Evolutionary conservation across 2,113 vertebrate genomes (phyloP).

Genomic region (Pseudois nayaur): DNA sequence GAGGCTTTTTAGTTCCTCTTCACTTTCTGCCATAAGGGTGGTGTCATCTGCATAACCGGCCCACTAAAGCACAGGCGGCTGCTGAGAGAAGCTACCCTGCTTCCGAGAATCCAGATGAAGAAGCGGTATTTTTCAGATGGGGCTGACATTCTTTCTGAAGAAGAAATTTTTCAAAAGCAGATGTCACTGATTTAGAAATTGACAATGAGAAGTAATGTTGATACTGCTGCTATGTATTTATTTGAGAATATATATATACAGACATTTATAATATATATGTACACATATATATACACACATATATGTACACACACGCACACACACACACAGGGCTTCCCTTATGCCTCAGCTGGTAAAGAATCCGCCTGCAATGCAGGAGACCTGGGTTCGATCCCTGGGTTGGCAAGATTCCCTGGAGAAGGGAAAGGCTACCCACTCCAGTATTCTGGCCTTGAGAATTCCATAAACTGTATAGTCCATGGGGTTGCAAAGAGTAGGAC

Average conservation of each 20-base stretch:
- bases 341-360: background rate
- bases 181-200: background rate
- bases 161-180: background rate
- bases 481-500: background rate
- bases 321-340: background rate
- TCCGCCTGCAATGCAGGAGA: background rate
- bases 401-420: background rate
- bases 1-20: no score
- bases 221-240: background rate
- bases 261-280: no score
- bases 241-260: background rate
- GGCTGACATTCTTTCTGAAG: background rate
- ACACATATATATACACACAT: fast-evolving
- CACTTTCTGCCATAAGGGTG: no score
- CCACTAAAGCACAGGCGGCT: no score
- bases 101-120: background rate
- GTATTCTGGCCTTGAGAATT: background rate
- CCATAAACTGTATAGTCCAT: background rate
- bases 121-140: background rate
- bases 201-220: background rate
- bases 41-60: no score
- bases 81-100: no score
- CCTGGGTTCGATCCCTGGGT: background rate
- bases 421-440: background rate
- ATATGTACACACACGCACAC: fast-evolving